Conservation (phyloP, 2,797 vertebrate genomes). For the Danio aesculapii region DNA sequence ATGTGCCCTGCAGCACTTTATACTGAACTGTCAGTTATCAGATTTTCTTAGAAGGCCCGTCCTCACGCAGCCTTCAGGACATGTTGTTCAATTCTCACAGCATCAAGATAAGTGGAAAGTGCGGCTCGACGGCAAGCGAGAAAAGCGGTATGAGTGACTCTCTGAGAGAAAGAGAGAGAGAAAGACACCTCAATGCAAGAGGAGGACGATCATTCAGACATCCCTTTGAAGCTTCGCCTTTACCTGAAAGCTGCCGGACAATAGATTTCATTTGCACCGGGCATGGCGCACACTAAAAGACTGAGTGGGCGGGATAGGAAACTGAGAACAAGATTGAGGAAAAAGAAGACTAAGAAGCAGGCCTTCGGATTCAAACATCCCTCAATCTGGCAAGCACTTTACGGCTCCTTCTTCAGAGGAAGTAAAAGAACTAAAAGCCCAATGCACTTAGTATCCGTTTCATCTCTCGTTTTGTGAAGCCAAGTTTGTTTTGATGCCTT, state of each 20-base stretch:
- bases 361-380: slow-evolving; percentile 40
- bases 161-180: background rate
- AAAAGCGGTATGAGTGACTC: background rate
- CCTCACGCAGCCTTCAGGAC: slow-evolving; percentile 9
- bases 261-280: slow-evolving; percentile 54
- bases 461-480: slow-evolving; percentile 49
- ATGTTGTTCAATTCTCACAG: slow-evolving; percentile 28
- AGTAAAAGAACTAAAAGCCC: slow-evolving; percentile 53
- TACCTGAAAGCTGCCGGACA: slow-evolving; percentile 52
- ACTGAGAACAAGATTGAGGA: slow-evolving; percentile 27
- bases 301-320: slow-evolving; percentile 38
- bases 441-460: slow-evolving; percentile 68
- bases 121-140: background rate
- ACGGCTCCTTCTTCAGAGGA: slow-evolving; percentile 41
- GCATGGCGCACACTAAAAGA: slow-evolving; percentile 64
- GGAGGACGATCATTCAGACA: background rate
- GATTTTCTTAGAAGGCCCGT: slow-evolving; percentile 1
- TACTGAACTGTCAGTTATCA: slow-evolving; percentile 17
- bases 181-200: slow-evolving; percentile 9
- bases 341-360: slow-evolving; percentile 24
- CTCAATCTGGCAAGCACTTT: slow-evolving; percentile 36
- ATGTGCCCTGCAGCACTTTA: background rate
- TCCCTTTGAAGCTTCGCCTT: slow-evolving; percentile 56
- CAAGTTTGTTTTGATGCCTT: slow-evolving; percentile 44
- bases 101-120: slow-evolving; percentile 35